A percentile compares a stretch with the other conserved stretches of the same genome.
phyloP scores from a whole-genome alignment of 2,888 invertebrate genomes.

The Acanthosepion pharaonis region DNA sequence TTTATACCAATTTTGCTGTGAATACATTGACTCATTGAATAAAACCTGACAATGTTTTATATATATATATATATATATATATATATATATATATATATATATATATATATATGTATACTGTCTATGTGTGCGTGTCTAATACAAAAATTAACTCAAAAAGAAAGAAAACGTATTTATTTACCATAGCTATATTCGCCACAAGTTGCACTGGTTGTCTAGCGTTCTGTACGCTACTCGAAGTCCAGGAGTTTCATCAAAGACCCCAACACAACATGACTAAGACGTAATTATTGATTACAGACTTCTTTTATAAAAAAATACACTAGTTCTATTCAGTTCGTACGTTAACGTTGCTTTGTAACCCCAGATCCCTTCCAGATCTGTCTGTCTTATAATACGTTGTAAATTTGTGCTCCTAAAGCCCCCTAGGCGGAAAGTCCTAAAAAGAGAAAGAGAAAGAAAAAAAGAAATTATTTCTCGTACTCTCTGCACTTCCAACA shows the following conservation, averaged over 20 bases:
- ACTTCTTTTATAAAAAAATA: background rate
- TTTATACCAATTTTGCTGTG: too few relatives aligned
- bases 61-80: too few relatives aligned
- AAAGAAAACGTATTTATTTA: background rate
- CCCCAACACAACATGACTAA: background rate
- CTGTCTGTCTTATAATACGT: background rate
- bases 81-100: too few relatives aligned
- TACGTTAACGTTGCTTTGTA: background rate
- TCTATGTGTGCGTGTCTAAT: too few relatives aligned
- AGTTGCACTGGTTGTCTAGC: background rate
- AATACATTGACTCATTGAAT: too few relatives aligned
- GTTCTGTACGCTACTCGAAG: background rate
- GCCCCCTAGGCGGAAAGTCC: background rate
- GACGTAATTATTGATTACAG: background rate
- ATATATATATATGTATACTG: too few relatives aligned
- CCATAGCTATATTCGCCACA: background rate
- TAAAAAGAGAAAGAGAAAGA: background rate
- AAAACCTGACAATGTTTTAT: too few relatives aligned
- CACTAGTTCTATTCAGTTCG: background rate
- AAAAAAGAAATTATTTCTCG: background rate
- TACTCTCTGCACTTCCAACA: background rate
- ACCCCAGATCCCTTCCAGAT: background rate
- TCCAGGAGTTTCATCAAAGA: background rate
- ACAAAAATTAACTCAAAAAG: background rate
- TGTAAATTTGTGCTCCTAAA: background rate